Evolutionary conservation across 1,140 invertebrate species (phyloP).

Genomic region (Leptinotarsa texana): DNA sequence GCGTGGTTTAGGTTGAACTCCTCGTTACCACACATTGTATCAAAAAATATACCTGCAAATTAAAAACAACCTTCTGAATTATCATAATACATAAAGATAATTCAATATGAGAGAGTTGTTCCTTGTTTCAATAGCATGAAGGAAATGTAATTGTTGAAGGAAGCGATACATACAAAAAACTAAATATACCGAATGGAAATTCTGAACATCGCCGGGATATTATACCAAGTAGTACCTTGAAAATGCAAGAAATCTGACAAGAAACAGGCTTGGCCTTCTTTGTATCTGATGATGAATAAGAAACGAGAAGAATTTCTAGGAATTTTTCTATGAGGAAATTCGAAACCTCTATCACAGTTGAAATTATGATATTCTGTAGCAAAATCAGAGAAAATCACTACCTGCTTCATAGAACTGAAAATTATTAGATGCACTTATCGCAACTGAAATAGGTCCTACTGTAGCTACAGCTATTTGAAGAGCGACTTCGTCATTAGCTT

Average conservation of each 20-base stretch:
- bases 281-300: too few relatives aligned
- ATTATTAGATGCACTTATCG: conserved; percentile 84
- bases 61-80: neutral
- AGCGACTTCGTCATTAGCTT: conserved; percentile 7
- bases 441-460: conserved; percentile 83
- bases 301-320: too few relatives aligned
- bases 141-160: neutral
- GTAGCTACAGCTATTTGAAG: conserved; percentile 21
- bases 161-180: neutral
- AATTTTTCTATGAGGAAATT: too few relatives aligned
- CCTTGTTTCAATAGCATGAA: neutral
- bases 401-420: conserved; percentile 64
- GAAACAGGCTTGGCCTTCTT: too few relatives aligned
- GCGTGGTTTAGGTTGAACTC: conserved; percentile 79
- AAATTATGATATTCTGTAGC: too few relatives aligned
- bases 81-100: neutral
- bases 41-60: neutral
- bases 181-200: too few relatives aligned
- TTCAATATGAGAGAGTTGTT: neutral
- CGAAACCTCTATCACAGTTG: too few relatives aligned
- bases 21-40: conserved; percentile 61
- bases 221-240: too few relatives aligned
- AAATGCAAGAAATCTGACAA: too few relatives aligned
- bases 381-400: too few relatives aligned
- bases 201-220: too few relatives aligned